Percentiles rank a stretch among this genome's conserved stretches.
phyloP scores from a whole-genome alignment of 1,140 invertebrate genomes.

The Zaprionus davidi region DNA sequence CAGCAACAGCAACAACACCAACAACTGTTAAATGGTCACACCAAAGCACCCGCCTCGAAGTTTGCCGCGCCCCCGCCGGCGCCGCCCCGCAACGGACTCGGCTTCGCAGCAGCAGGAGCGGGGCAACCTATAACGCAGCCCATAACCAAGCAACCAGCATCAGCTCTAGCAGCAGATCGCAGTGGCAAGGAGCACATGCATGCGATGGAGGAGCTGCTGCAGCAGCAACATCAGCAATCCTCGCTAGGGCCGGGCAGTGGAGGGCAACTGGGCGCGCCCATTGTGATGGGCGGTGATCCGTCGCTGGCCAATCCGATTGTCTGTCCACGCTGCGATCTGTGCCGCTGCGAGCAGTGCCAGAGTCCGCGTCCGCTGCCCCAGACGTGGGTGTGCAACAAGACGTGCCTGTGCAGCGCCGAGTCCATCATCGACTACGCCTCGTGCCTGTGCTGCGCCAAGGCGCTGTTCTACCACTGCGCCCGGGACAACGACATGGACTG shows the following conservation, averaged over 20 bases:
- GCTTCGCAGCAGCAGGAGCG: constrained; percentile 35
- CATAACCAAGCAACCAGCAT: constrained; percentile 86
- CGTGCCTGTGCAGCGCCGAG: constrained; percentile 94
- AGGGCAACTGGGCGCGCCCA: constrained; percentile 52
- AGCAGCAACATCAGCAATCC: constrained; percentile 43
- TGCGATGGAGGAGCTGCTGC: constrained; percentile 68
- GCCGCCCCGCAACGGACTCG: constrained; percentile 31
- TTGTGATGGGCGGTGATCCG: constrained; percentile 70
- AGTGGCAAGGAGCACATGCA: constrained; percentile 85
- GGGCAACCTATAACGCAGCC: constrained; percentile 67
- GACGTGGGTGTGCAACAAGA: constrained; percentile 94
- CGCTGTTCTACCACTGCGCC: constrained; percentile 95
- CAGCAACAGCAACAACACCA: constrained; percentile 39
- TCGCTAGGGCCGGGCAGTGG: constrained; percentile 27
- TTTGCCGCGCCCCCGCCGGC: constrained; percentile 41
- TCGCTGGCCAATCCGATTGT: constrained; percentile 88
- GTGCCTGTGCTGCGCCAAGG: constrained; percentile 97
- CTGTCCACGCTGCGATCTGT: constrained; percentile 93
- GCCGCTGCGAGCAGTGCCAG: constrained; percentile 94
- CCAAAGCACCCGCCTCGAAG: constrained; percentile 69
- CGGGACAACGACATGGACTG: constrained; percentile 89
- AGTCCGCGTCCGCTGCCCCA: constrained; percentile 92
- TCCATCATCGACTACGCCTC: constrained; percentile 94
- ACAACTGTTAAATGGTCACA: constrained; percentile 44
- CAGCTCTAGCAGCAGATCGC: constrained; percentile 39